phyloP scores from a whole-genome alignment of 2,113 vertebrate genomes.

The Pyxicephalus adspersus region DNA sequence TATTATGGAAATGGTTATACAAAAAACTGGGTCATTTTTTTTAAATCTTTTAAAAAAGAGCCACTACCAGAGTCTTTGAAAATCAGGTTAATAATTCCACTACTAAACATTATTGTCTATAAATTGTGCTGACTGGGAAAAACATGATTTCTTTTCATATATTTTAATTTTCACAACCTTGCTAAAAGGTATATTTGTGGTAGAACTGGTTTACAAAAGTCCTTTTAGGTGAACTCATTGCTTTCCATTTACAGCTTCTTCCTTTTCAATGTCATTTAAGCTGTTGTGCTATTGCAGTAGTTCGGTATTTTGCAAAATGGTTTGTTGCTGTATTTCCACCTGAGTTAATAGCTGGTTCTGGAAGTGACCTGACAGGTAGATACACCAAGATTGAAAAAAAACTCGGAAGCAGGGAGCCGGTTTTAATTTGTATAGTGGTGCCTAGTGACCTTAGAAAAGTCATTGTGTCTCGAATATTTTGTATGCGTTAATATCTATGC shows the following conservation, averaged over 20 bases:
- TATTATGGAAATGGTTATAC: too few relatives aligned
- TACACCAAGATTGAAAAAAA: neutral
- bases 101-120: too few relatives aligned
- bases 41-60: too few relatives aligned
- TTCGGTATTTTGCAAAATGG: constrained; percentile 3
- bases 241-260: neutral
- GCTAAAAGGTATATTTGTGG: neutral
- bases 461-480: neutral
- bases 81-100: too few relatives aligned
- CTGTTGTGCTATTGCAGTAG: neutral
- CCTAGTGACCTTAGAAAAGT: constrained; percentile 4
- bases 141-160: too few relatives aligned
- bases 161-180: neutral
- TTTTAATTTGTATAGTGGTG: neutral
- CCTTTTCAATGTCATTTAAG: neutral
- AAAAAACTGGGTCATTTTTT: too few relatives aligned
- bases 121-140: too few relatives aligned
- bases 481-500: neutral
- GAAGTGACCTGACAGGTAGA: constrained; percentile 18
- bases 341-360: constrained; percentile 26
- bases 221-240: neutral
- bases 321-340: constrained; percentile 21
- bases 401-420: neutral
- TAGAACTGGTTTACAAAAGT: neutral
- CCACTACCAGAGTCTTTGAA: too few relatives aligned